Evolutionary conservation across 2,888 invertebrate species (phyloP).

Genomic region (Chrysopilus asiliformis): DNA sequence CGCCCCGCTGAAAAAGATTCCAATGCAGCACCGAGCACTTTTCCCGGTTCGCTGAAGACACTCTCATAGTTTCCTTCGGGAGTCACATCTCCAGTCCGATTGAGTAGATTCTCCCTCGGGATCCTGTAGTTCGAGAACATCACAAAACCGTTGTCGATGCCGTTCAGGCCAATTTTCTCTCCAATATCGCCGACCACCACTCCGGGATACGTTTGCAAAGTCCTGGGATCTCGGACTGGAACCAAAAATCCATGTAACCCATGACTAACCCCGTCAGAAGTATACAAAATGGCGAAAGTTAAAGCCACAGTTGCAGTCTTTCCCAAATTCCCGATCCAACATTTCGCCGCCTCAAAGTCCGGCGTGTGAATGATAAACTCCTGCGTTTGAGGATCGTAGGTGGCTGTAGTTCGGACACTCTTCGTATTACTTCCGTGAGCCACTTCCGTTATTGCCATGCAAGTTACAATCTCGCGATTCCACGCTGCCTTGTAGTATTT

Average conservation of each 20-base stretch:
- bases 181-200: slow-evolving; percentile 86
- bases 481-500: slow-evolving; percentile 56
- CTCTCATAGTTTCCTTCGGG: slow-evolving; percentile 78
- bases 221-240: slow-evolving; percentile 66
- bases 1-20: slow-evolving; percentile 79
- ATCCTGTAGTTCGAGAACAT: slow-evolving; percentile 80
- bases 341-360: slow-evolving; percentile 90
- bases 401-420: slow-evolving; percentile 79
- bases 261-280: slow-evolving; percentile 60
- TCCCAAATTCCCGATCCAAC: slow-evolving; percentile 88
- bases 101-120: slow-evolving; percentile 70
- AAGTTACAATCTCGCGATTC: slow-evolving; percentile 61
- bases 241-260: slow-evolving; percentile 85
- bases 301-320: slow-evolving; percentile 75
- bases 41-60: slow-evolving; percentile 78
- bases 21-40: slow-evolving; percentile 69
- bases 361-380: slow-evolving; percentile 85
- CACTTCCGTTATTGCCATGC: slow-evolving; percentile 84
- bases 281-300: slow-evolving; percentile 80
- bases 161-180: slow-evolving; percentile 81
- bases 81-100: slow-evolving; percentile 80
- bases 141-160: slow-evolving; percentile 86
- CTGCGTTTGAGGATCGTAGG: slow-evolving; percentile 60
- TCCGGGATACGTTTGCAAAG: slow-evolving; percentile 65
- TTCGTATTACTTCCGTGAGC: slow-evolving; percentile 92